phyloP scores from a whole-genome alignment of 2,888 invertebrate genomes.

The Geophilus truncorum region DNA sequence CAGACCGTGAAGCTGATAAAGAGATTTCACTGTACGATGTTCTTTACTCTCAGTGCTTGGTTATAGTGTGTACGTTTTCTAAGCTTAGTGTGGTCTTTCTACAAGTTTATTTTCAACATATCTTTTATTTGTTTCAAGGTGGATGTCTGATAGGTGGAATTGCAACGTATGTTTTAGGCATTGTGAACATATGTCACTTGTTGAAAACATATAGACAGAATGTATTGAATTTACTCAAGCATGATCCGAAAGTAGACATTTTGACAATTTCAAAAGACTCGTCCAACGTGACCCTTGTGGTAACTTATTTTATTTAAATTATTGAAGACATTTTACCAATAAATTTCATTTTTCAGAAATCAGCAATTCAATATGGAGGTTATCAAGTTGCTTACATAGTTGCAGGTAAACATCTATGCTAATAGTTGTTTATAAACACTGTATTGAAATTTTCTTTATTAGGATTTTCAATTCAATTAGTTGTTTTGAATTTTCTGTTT shows the following conservation, averaged over 20 bases:
- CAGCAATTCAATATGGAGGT: neutral
- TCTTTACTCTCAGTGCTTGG: neutral
- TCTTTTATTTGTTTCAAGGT: neutral
- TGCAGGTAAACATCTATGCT: neutral
- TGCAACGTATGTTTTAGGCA: neutral
- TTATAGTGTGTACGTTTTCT: neutral
- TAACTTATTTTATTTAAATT: neutral
- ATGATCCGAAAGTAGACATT: neutral
- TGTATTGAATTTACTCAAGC: neutral
- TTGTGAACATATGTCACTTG: neutral
- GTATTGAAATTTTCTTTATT: neutral
- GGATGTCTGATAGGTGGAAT: too few relatives aligned
- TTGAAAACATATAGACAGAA: neutral
- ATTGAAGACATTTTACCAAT: neutral
- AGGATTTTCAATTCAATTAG: neutral
- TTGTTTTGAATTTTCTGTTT: neutral
- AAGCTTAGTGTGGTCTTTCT: neutral
- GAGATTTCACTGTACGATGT: neutral
- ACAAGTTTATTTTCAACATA: neutral
- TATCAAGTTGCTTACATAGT: neutral
- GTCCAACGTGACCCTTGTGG: neutral
- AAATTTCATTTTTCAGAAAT: neutral
- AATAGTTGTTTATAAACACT: too few relatives aligned
- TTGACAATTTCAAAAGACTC: neutral
- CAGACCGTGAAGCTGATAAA: neutral